Conservation (phyloP, 2,888 invertebrate genomes). For the Metellina segmentata region DNA sequence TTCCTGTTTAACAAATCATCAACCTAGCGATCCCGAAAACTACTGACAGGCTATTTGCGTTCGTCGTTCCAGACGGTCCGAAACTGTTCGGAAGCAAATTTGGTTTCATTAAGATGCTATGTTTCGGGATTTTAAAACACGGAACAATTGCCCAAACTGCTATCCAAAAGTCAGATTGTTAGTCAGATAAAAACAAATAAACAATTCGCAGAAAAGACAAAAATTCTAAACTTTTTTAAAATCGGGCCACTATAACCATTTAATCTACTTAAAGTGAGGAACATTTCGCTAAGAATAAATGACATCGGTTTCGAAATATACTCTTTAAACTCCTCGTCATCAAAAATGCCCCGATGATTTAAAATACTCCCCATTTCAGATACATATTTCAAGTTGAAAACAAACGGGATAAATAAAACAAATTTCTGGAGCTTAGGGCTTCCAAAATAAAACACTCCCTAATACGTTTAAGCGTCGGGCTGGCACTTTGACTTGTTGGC, state of each 20-base stretch:
- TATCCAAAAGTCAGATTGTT: too few relatives aligned
- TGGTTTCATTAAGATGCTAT: too few relatives aligned
- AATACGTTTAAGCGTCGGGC: background rate
- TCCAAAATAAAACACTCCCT: background rate
- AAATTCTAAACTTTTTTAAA: background rate
- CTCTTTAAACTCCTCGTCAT: background rate
- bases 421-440: background rate
- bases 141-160: too few relatives aligned
- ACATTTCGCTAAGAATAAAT: background rate
- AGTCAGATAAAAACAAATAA: too few relatives aligned
- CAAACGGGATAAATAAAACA: background rate
- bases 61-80: too few relatives aligned
- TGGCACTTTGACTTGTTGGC: constrained; percentile 58
- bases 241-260: background rate
- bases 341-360: background rate
- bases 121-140: too few relatives aligned
- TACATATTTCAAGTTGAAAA: background rate
- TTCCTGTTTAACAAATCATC: too few relatives aligned
- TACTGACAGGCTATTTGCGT: too few relatives aligned
- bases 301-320: background rate
- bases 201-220: too few relatives aligned
- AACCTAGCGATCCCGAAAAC: too few relatives aligned
- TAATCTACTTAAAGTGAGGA: background rate
- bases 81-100: too few relatives aligned
- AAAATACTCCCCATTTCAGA: background rate